A percentile compares a stretch with the other conserved stretches of the same genome.
phyloP scores from a whole-genome alignment of 2,888 invertebrate species.

The Agrenia bidenticulata region DNA sequence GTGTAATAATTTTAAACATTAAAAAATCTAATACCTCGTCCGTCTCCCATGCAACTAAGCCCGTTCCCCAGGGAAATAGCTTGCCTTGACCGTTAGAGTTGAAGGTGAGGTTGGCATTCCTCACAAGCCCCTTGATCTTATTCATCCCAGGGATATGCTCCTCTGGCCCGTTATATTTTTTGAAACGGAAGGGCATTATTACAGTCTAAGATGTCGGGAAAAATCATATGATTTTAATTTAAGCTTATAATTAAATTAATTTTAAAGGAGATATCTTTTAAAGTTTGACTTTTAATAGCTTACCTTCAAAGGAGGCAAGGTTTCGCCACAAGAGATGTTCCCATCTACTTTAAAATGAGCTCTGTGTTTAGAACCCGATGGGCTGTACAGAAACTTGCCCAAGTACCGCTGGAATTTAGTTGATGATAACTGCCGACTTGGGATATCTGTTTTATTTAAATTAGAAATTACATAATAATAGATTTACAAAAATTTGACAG shows the following conservation, averaged over 20 bases:
- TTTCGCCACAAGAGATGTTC: conserved; percentile 65
- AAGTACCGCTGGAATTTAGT: conserved; percentile 65
- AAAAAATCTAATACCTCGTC: conserved; percentile 65
- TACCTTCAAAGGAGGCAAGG: conserved; percentile 63
- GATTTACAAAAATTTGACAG: conserved; percentile 6
- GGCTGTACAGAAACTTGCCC: conserved; percentile 70
- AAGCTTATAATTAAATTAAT: not conserved
- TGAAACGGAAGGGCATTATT: conserved; percentile 66
- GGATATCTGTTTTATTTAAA: no score
- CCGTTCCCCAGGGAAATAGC: conserved; percentile 70
- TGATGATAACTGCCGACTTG: conserved; percentile 57
- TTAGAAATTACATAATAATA: conserved; percentile 9
- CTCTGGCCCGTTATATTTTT: conserved; percentile 60
- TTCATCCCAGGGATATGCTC: conserved; percentile 72
- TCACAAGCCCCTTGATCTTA: conserved; percentile 62
- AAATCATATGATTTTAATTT: no score
- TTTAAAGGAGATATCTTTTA: conserved; percentile 10
- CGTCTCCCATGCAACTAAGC: conserved; percentile 73
- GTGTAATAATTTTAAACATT: no score
- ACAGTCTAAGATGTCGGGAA: conserved; percentile 58
- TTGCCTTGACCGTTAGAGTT: conserved; percentile 58
- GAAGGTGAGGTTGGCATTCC: conserved; percentile 63
- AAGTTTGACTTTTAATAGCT: conserved; percentile 8
- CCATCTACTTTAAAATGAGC: conserved; percentile 63
- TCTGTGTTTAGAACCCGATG: conserved; percentile 68